Evolutionary conservation across 2,888 invertebrate species (phyloP), one percentile per base, ranked within the genome.

Genomic region (Dasysyrphus albostriatus): DNA sequence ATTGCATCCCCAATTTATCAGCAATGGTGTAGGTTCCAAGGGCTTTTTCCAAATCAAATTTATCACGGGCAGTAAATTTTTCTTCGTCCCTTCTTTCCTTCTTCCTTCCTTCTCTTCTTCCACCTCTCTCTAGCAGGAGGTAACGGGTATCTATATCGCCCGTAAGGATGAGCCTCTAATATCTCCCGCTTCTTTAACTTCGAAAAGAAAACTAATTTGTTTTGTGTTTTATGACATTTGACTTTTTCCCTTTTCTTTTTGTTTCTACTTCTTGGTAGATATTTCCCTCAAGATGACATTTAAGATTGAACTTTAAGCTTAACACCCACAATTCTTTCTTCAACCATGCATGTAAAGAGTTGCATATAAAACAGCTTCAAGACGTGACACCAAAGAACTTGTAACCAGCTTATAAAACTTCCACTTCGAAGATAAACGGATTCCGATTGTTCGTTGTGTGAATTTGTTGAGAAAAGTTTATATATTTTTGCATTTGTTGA

Each of bases 161-260:
- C 24, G 24, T 3, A 24, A 24, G 39, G 24, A 32, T 2, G n/a
- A 14, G 10, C 32, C 16, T 63, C 19, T 34, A 58, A 34, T 59
- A 39, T 39, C 12, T 44, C 42, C 12, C 10, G 4, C n/a, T 49
- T 42, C 39, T 8, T 14, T 8, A 42, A 39, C 14, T 42, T 59
- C 5, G 39, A 14, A 42, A 67, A 85, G 82, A 82, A 82, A 85
- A 51, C 69, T 85, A 85, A 85, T 85, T 85, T 85, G 77, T 81
- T 85, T 85, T 63, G 74, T 85, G 77, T 82, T 82, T 82, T 85
- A 85, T 85, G 85, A 85, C 70, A 74, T 65, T 85, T 85, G 82
- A 65, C 73, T 77, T 73, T 49, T 73, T 61, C 5, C 1, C 1
- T 29, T 5, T 76, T 54, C 32, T 39, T 65, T 58, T 14, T 42